Conservation (phyloP, 2,888 invertebrate species). For the Trichacis sp. region DNA sequence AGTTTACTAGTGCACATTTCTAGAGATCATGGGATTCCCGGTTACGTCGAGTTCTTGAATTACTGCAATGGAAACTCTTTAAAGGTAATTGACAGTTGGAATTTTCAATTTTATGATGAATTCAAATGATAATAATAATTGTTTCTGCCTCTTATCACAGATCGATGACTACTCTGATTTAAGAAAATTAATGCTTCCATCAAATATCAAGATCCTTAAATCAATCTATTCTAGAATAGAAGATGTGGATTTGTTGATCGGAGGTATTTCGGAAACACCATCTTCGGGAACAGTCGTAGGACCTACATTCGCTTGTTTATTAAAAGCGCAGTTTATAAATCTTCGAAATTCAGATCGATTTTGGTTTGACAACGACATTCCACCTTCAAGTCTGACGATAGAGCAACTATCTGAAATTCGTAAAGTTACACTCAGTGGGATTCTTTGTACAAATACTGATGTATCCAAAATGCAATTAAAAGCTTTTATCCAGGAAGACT, state of each 20-base stretch:
- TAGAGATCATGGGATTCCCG: conserved; percentile 85
- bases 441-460: conserved; percentile 82
- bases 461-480: conserved; percentile 84
- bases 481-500: conserved; percentile 87
- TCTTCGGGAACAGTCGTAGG: conserved; percentile 86
- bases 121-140: too few relatives aligned
- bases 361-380: conserved; percentile 96
- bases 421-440: conserved; percentile 82
- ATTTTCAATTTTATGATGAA: not conserved
- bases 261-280: conserved; percentile 85
- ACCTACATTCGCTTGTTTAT: conserved; percentile 88
- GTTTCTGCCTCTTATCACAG: too few relatives aligned
- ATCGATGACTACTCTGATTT: conserved; percentile 54
- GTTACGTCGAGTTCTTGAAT: conserved; percentile 78
- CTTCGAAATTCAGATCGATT: conserved; percentile 90
- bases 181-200: conserved; percentile 45
- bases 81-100: conserved; percentile 43
- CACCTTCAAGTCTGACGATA: conserved; percentile 83
- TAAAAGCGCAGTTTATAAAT: conserved; percentile 85
- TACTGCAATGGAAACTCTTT: conserved; percentile 68
- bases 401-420: conserved; percentile 86
- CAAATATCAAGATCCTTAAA: conserved; percentile 48
- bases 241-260: conserved; percentile 88
- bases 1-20: conserved; percentile 74
- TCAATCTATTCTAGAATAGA: conserved; percentile 72